Evolutionary conservation across 2,797 vertebrate genomes (phyloP).

Genomic region (Sitta carolinensis): DNA sequence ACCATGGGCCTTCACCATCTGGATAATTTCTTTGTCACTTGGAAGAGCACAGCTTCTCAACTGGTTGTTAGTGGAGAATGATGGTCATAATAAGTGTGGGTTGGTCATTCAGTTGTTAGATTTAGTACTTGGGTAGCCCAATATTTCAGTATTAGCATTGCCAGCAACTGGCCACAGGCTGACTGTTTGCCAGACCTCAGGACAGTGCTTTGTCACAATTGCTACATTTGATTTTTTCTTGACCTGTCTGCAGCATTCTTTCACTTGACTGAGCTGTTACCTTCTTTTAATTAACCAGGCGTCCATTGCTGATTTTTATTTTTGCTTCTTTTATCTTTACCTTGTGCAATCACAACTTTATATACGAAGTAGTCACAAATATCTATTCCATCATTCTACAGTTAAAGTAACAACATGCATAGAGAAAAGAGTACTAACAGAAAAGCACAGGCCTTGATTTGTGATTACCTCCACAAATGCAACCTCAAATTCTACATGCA

Average conservation of each 20-base stretch:
- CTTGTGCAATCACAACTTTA: background rate
- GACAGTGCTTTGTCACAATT: background rate
- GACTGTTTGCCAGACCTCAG: background rate
- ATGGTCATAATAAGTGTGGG: too few relatives aligned
- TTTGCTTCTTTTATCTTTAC: background rate
- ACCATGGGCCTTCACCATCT: too few relatives aligned
- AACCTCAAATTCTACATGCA: background rate
- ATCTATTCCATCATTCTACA: background rate
- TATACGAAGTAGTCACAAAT: background rate
- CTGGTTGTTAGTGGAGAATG: background rate
- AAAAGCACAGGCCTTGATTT: background rate
- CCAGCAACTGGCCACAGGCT: too few relatives aligned
- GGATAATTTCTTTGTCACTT: background rate
- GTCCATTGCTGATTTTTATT: background rate
- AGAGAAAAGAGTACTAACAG: background rate
- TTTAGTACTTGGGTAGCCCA: background rate
- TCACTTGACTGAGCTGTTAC: background rate
- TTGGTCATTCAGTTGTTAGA: background rate
- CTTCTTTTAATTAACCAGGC: background rate
- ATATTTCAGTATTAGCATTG: background rate
- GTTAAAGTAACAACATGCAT: accelerated
- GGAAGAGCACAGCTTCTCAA: background rate
- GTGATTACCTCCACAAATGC: background rate
- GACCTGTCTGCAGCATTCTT: background rate
- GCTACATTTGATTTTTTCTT: background rate